Conservation (phyloP, 64 coral and sea anemone genomes). For the Actinia tenebrosa region DNA sequence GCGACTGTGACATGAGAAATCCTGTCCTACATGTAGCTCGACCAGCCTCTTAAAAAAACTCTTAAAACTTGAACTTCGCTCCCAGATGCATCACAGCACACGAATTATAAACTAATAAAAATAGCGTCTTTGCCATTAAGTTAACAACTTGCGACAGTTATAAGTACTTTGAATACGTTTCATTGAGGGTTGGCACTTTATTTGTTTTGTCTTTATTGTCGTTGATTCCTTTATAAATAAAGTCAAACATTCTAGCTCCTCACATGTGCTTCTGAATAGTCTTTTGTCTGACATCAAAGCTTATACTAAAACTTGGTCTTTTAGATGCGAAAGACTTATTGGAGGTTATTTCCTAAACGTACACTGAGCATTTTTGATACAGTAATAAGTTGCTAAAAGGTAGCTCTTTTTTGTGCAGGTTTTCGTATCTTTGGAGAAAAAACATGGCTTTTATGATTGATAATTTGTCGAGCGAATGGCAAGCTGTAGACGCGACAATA, state of each 20-base stretch:
- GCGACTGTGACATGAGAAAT: not conserved
- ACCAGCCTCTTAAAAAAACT: not conserved
- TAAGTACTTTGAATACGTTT: not conserved
- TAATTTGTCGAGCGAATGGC: slow-evolving; percentile 17
- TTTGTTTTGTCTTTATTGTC: not conserved
- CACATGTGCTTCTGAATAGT: not conserved
- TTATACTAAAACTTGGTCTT: not conserved
- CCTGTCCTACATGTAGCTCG: not conserved
- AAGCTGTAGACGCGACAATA: not conserved
- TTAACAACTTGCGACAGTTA: not conserved
- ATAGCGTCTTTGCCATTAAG: not conserved
- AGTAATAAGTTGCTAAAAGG: not conserved
- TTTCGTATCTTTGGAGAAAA: not conserved
- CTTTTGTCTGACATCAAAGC: not conserved
- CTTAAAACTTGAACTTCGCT: not conserved
- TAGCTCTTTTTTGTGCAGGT: not conserved
- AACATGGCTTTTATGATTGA: slow-evolving; percentile 21
- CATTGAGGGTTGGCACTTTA: not conserved
- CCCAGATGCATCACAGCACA: not conserved
- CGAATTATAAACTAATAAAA: not conserved
- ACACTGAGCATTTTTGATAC: not conserved
- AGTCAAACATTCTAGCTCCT: not conserved
- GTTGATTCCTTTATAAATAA: not conserved
- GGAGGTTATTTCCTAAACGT: not conserved
- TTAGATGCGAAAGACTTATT: not conserved